A percentile compares a stretch with the other conserved stretches of the same genome.
These are phyloP conservation scores for Calidris pygmaea DNA, from an alignment of 2,113 vertebrate genomes.

Conservation along the genomic window DNA sequence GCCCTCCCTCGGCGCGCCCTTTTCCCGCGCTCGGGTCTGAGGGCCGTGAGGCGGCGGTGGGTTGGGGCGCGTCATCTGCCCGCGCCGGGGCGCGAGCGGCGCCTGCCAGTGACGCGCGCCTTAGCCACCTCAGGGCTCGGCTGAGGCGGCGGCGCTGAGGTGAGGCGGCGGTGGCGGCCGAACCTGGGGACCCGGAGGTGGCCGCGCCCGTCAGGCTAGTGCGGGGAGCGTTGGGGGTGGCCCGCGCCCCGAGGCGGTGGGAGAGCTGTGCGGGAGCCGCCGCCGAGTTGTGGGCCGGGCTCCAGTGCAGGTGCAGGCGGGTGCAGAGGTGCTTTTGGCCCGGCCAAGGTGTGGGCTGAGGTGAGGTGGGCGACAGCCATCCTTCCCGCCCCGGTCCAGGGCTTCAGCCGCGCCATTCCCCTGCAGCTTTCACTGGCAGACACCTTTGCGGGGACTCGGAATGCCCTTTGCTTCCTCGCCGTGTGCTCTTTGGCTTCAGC, in stretches of 20 bases:
- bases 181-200: fast-evolving
- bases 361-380: background rate
- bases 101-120: fast-evolving
- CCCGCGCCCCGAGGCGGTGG: no score
- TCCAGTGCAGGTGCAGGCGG: background rate
- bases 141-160: fast-evolving
- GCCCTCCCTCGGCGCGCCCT: fast-evolving
- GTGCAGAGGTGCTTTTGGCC: background rate
- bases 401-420: background rate
- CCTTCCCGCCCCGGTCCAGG: fast-evolving
- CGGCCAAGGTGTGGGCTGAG: background rate
- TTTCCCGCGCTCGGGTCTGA: background rate
- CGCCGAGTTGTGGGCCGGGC: background rate
- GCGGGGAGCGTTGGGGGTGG: no score
- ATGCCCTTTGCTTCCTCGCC: background rate
- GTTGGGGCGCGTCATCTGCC: fast-evolving
- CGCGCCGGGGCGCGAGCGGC: fast-evolving
- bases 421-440: background rate
- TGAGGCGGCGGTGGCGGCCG: no score
- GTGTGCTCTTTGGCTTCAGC: background rate
- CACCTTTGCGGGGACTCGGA: background rate
- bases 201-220: background rate
- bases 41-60: background rate
- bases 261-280: background rate
- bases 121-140: fast-evolving